Evolutionary conservation across 2,888 invertebrate species (phyloP).

Genomic region (Deladenus siricidicola): DNA sequence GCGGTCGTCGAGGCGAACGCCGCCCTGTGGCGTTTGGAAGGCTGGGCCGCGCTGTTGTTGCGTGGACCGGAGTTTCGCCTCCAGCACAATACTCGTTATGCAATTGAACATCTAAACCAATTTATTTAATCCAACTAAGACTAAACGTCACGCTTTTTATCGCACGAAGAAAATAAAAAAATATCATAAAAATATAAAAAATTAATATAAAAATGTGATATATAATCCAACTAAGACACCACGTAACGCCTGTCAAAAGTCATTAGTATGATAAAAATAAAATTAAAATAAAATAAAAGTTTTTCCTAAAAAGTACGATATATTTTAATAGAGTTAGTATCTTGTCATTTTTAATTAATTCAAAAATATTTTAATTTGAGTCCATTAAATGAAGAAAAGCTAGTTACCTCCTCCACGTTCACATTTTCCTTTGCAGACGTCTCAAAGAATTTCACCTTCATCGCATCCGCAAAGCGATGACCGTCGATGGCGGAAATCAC

Average conservation of each 20-base stretch:
- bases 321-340: too few relatives aligned
- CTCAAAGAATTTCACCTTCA: slow-evolving; percentile 92
- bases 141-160: too few relatives aligned
- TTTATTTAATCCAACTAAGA: too few relatives aligned
- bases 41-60: background rate
- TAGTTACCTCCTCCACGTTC: slow-evolving; percentile 88
- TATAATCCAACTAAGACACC: background rate
- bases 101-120: slow-evolving; percentile 67
- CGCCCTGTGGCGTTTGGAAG: slow-evolving; percentile 8
- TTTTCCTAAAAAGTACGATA: background rate
- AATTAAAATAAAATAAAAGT: too few relatives aligned
- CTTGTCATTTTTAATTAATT: too few relatives aligned
- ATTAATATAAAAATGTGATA: background rate
- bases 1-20: slow-evolving; percentile 11
- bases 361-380: background rate
- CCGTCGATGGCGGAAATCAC: slow-evolving; percentile 95
- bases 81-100: slow-evolving; percentile 72
- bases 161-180: slow-evolving; percentile 1
- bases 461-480: slow-evolving; percentile 88
- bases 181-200: slow-evolving; percentile 1
- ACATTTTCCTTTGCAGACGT: slow-evolving; percentile 92
- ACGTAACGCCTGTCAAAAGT: too few relatives aligned
- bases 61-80: slow-evolving; percentile 63
- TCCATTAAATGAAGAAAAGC: background rate
- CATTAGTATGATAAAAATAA: too few relatives aligned